These are phyloP conservation scores for Papilio protenor DNA, from an alignment of 2,888 invertebrate genomes.

Conservation along the genomic window DNA sequence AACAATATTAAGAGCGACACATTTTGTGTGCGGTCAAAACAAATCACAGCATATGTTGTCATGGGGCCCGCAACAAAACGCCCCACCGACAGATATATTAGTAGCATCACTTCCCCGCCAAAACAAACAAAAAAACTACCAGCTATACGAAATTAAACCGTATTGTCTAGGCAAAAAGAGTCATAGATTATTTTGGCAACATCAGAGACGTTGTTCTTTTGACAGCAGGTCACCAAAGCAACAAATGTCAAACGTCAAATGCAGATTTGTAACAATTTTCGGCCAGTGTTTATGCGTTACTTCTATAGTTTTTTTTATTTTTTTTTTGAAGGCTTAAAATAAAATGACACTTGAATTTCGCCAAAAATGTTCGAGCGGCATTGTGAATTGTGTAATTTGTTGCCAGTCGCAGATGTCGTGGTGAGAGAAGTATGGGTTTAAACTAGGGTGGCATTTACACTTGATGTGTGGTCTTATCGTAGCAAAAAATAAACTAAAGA, in stretches of 20 bases:
- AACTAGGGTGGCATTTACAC: constrained; percentile 47
- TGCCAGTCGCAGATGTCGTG: constrained; percentile 41
- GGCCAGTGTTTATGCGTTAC: constrained; percentile 32
- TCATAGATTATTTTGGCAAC: not conserved
- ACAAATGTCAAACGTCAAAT: constrained; percentile 43
- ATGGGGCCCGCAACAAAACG: constrained; percentile 74
- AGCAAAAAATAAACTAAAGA: not conserved
- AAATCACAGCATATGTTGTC: constrained; percentile 76
- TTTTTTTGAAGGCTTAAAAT: constrained; percentile 22
- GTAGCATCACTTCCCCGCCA: constrained; percentile 66
- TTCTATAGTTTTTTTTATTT: constrained; percentile 11
- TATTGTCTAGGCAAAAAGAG: not conserved
- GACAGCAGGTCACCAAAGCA: constrained; percentile 38
- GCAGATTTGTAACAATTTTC: constrained; percentile 41
- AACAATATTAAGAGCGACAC: constrained; percentile 64
- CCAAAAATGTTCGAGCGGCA: constrained; percentile 16
- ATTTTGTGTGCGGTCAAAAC: constrained; percentile 72
- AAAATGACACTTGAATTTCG: constrained; percentile 33
- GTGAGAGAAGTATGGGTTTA: constrained; percentile 42
- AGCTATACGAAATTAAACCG: constrained; percentile 11
- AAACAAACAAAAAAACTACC: constrained; percentile 50
- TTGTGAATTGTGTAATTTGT: constrained; percentile 43
- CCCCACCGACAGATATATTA: constrained; percentile 80
- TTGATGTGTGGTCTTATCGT: constrained; percentile 48
- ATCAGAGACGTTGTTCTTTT: not conserved